Conservation (phyloP, 1,140 invertebrate genomes). For the Lamellibrachia luymesi region DNA sequence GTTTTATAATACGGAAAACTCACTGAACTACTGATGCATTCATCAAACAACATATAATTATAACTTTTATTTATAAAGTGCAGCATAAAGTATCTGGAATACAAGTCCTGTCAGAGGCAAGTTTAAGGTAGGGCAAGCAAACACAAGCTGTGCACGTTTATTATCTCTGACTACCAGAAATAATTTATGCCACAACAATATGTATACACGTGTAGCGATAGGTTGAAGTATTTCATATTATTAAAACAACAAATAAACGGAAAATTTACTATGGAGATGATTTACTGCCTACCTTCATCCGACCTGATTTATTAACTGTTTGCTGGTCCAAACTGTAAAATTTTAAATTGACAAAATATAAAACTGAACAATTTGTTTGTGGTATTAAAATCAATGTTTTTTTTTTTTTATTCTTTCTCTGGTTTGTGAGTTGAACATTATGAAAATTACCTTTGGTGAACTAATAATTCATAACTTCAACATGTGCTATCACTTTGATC, state of each 20-base stretch:
- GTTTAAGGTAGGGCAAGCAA: too few relatives aligned
- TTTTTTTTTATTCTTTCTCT: not conserved
- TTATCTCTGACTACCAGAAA: not conserved
- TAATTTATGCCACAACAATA: not conserved
- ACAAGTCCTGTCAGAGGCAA: too few relatives aligned
- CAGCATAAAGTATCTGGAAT: too few relatives aligned
- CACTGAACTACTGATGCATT: too few relatives aligned
- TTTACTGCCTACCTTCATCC: too few relatives aligned
- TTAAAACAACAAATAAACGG: too few relatives aligned
- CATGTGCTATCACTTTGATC: not conserved
- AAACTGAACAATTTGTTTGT: not conserved
- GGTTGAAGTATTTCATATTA: not conserved
- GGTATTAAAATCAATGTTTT: not conserved
- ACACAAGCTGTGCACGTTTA: not conserved
- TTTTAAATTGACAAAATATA: not conserved
- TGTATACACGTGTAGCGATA: not conserved
- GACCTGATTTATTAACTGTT: not conserved
- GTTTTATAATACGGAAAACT: too few relatives aligned
- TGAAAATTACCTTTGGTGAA: not conserved
- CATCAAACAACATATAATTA: too few relatives aligned
- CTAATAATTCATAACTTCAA: not conserved
- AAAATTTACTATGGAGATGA: too few relatives aligned
- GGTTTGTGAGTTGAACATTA: not conserved
- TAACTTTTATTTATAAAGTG: too few relatives aligned
- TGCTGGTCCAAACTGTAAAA: not conserved